phyloP scores from a whole-genome alignment of 1,140 invertebrate species.

The Heliconius hewitsoni region DNA sequence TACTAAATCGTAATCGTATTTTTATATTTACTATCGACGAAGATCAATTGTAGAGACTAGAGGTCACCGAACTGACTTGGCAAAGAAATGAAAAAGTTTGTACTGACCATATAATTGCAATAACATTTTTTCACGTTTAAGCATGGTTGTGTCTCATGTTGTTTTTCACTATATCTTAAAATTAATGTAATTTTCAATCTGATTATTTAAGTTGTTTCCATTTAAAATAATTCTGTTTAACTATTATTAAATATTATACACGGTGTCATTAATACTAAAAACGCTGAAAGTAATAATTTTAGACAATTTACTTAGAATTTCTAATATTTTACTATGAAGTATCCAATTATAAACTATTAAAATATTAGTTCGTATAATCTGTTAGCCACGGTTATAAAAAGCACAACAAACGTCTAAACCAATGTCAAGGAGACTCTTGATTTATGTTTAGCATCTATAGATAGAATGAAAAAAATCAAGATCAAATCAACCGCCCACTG shows the following conservation, averaged over 20 bases:
- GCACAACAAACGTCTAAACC: slow-evolving; percentile 27
- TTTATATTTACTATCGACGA: not conserved
- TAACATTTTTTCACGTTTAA: not conserved
- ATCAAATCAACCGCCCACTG: too few relatives aligned
- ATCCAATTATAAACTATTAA: not conserved
- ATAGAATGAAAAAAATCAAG: slow-evolving; percentile 20
- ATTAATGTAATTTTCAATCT: not conserved
- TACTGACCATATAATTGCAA: not conserved
- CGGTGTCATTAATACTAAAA: not conserved
- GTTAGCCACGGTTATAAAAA: slow-evolving; percentile 15
- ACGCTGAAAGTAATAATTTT: not conserved
- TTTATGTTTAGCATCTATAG: slow-evolving; percentile 33
- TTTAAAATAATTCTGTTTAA: not conserved
- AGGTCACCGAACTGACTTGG: not conserved
- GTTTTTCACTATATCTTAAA: not conserved
- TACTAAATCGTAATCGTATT: not conserved
- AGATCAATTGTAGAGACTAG: not conserved
- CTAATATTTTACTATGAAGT: not conserved
- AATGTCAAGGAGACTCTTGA: slow-evolving; percentile 44
- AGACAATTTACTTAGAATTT: not conserved
- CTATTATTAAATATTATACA: not conserved
- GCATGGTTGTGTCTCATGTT: not conserved
- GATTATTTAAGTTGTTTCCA: too few relatives aligned
- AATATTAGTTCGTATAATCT: slow-evolving; percentile 2
- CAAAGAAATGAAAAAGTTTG: not conserved